Conservation (phyloP, 1,140 invertebrate species). For the Battus philenor region DNA sequence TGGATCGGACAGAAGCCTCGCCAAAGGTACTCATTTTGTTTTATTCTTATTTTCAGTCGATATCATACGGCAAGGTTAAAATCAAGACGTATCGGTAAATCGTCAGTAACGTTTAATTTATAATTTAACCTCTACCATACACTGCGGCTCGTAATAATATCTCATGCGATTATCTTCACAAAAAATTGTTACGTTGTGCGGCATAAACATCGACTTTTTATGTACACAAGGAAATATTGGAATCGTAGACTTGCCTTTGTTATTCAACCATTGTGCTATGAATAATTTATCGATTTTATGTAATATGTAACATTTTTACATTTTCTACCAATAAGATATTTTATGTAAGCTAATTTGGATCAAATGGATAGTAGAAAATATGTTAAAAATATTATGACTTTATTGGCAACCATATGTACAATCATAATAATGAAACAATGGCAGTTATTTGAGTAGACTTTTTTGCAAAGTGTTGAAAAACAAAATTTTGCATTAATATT, state of each 20-base stretch:
- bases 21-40: conserved; percentile 57
- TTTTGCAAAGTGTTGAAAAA: too few relatives aligned
- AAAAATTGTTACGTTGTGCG: neutral
- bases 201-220: neutral
- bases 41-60: conserved; percentile 44
- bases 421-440: too few relatives aligned
- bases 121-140: neutral
- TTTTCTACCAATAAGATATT: neutral
- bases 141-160: neutral
- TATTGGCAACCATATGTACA: too few relatives aligned
- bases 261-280: neutral
- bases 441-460: too few relatives aligned
- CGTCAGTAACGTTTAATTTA: conserved; percentile 1
- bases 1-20: conserved; percentile 48
- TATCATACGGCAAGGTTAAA: conserved; percentile 14
- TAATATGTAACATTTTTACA: too few relatives aligned
- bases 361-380: too few relatives aligned
- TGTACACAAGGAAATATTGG: neutral
- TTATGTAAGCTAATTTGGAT: too few relatives aligned
- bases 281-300: neutral
- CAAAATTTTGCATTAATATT: too few relatives aligned
- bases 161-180: neutral
- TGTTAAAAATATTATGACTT: too few relatives aligned
- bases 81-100: neutral
- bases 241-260: neutral